phyloP scores from a whole-genome alignment of 2,113 vertebrate genomes.

The Protomyctophum bolini region DNA sequence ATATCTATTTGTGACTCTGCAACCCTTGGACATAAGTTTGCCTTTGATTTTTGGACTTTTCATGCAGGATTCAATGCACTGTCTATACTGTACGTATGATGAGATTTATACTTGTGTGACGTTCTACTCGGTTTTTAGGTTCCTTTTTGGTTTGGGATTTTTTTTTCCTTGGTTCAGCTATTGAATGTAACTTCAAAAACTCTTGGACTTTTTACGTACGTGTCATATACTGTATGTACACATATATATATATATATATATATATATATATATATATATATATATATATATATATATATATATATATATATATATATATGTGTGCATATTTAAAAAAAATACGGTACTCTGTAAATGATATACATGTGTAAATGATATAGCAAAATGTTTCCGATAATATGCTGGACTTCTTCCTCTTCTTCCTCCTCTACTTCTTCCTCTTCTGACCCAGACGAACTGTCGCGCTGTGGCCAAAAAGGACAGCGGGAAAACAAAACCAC shows the following conservation, averaged over 20 bases:
- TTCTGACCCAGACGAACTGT: constrained; percentile 39
- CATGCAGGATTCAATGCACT: constrained; percentile 70
- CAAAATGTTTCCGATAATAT: constrained; percentile 70
- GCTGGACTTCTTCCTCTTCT: constrained; percentile 61
- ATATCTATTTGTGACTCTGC: constrained; percentile 81
- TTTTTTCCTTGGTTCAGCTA: constrained; percentile 75
- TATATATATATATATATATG: no score
- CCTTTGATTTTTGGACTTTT: constrained; percentile 66
- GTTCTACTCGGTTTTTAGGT: constrained; percentile 63
- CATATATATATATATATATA: no score
- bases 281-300: constrained; percentile 16
- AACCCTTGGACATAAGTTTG: constrained; percentile 73
- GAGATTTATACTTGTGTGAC: constrained; percentile 71
- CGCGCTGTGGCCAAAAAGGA: constrained; percentile 15
- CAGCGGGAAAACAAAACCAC: background rate
- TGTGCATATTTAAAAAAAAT: constrained; percentile 33
- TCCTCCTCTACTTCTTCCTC: no score
- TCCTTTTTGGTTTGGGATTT: constrained; percentile 24
- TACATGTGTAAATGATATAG: constrained; percentile 74
- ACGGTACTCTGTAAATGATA: constrained; percentile 76
- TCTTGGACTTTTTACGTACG: constrained; percentile 75
- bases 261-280: constrained; percentile 71
- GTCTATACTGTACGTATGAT: constrained; percentile 61
- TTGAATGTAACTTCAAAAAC: constrained; percentile 78
- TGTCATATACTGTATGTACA: constrained; percentile 73